phyloP scores from a whole-genome alignment of 1,140 invertebrate species.

The Drosophila lowei region DNA sequence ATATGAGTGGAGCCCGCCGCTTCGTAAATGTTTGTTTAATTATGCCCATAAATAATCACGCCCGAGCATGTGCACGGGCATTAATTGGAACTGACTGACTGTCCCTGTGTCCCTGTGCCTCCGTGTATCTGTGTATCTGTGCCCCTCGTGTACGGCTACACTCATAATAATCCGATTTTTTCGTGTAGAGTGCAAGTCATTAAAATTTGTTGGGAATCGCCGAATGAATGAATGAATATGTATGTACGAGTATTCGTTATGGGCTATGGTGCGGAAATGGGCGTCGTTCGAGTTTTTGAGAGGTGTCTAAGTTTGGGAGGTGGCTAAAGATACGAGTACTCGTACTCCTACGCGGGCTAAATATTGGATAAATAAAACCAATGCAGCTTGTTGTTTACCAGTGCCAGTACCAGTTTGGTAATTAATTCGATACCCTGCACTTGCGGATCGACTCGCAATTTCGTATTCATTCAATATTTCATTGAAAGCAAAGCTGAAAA shows the following conservation, averaged over 20 bases:
- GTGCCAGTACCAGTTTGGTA: too few species aligned
- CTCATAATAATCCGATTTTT: slow-evolving; percentile 63
- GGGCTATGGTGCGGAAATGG: slow-evolving; percentile 23
- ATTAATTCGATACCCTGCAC: too few species aligned
- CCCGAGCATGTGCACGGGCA: slow-evolving; percentile 60
- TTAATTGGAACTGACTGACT: slow-evolving; percentile 59
- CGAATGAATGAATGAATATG: slow-evolving; percentile 16
- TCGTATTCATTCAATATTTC: too few species aligned
- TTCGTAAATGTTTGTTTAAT: slow-evolving; percentile 72
- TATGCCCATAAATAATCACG: slow-evolving; percentile 78
- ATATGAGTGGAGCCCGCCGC: slow-evolving; percentile 37
- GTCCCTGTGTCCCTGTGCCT: slow-evolving; percentile 16
- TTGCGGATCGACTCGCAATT: too few species aligned
- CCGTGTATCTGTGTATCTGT: background rate
- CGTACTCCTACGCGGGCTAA: too few species aligned
- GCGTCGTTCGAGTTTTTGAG: slow-evolving; percentile 4
- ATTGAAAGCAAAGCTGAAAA: too few species aligned
- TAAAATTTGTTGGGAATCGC: slow-evolving; percentile 55
- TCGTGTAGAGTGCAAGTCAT: slow-evolving; percentile 64
- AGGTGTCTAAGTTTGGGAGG: background rate
- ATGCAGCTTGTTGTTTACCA: too few species aligned
- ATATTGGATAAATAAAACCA: too few species aligned
- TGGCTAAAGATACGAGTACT: too few species aligned
- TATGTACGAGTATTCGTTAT: background rate
- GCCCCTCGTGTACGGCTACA: slow-evolving; percentile 9